Conservation (phyloP, 2,113 vertebrate genomes). For the Thalassoma bifasciatum region DNA sequence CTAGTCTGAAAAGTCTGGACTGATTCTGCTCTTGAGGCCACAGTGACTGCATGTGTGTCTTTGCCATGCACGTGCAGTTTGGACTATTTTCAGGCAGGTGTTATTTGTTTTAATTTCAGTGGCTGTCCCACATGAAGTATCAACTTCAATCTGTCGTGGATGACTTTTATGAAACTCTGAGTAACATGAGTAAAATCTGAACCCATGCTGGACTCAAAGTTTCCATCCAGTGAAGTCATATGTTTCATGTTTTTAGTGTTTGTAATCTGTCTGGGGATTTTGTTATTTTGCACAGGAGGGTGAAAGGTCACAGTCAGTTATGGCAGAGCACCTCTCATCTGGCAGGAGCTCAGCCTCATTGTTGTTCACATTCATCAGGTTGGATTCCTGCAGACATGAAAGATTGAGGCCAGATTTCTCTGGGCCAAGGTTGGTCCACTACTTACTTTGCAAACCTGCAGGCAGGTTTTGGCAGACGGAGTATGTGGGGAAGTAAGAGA, state of each 20-base stretch:
- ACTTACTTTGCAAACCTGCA: constrained; percentile 5
- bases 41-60: no score
- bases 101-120: no score
- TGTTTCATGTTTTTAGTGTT: constrained; percentile 9
- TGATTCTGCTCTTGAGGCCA: no score
- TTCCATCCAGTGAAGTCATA: background rate
- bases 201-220: no score
- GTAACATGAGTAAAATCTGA: no score
- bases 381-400: constrained; percentile 25
- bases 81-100: no score
- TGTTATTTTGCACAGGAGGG: constrained; percentile 16
- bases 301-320: constrained; percentile 20
- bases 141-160: no score
- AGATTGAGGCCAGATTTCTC: constrained; percentile 31
- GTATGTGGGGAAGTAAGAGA: background rate
- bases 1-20: no score
- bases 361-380: constrained; percentile 45
- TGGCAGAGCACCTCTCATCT: constrained; percentile 9
- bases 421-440: constrained; percentile 29
- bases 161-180: no score
- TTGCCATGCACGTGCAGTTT: no score
- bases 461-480: background rate
- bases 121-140: no score
- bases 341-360: constrained; percentile 12
- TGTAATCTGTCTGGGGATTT: background rate